A percentile compares a stretch with the other conserved stretches of the same genome.
phyloP scores from a whole-genome alignment of 2,888 invertebrate species.

The Caenorhabditis virilis region DNA sequence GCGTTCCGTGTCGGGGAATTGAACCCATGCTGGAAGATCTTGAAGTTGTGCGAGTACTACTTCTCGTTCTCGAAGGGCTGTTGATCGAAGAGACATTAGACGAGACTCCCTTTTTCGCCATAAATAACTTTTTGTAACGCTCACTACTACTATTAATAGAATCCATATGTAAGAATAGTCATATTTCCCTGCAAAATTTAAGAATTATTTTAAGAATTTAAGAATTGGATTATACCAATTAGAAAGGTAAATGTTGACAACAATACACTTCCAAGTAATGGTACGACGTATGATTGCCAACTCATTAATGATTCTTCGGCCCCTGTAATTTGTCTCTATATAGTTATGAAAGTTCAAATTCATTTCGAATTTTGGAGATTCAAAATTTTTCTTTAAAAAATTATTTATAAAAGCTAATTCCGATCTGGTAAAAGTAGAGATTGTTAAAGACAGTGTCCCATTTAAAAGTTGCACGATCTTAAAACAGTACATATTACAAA shows the following conservation, averaged over 20 bases:
- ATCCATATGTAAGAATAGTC: conserved; percentile 59
- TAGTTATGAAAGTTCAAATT: too few species aligned
- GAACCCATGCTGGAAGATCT: conserved; percentile 69
- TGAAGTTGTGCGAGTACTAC: conserved; percentile 61
- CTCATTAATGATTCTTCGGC: too few species aligned
- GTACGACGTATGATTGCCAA: conserved; percentile 58
- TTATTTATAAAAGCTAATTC: too few species aligned
- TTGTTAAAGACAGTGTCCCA: too few species aligned
- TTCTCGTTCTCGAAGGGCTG: conserved; percentile 61
- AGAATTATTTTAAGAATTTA: too few species aligned
- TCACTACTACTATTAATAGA: conserved; percentile 57
- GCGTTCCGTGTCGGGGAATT: conserved; percentile 69
- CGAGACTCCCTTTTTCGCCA: conserved; percentile 63
- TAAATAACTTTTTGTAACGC: conserved; percentile 61
- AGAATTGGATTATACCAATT: conserved; percentile 44
- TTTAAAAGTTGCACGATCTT: too few species aligned
- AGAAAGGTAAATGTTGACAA: conserved; percentile 48
- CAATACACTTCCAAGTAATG: conserved; percentile 50
- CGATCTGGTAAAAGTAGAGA: too few species aligned
- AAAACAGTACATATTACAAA: too few species aligned
- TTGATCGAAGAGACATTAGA: conserved; percentile 47
- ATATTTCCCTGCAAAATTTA: conserved; percentile 22
- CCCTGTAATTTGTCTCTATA: too few species aligned
- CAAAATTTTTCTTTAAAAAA: too few species aligned
- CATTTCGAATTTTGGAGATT: background rate